These are phyloP conservation scores for Ptychoptera albimana DNA, from an alignment of 2,888 invertebrate genomes.

Conservation along the genomic window DNA sequence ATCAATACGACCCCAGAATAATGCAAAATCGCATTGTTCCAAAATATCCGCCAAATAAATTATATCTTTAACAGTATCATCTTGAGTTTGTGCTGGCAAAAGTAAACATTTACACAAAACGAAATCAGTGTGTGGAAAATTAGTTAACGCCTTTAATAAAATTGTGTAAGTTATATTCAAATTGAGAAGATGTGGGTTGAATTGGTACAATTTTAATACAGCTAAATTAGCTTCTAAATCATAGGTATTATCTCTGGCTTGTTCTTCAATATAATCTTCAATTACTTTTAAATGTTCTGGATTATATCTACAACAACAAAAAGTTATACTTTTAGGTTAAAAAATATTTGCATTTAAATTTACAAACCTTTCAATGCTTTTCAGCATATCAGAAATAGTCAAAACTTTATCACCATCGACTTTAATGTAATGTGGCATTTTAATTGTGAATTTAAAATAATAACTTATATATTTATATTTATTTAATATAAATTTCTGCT, in stretches of 20 bases:
- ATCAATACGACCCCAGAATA: slow-evolving; percentile 73
- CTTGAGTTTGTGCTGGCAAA: slow-evolving; percentile 63
- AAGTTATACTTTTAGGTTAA: background rate
- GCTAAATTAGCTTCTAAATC: slow-evolving; percentile 96
- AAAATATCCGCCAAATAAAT: slow-evolving; percentile 79
- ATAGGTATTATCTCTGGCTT: slow-evolving; percentile 84
- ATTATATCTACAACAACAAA: slow-evolving; percentile 60
- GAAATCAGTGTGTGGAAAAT: slow-evolving; percentile 95
- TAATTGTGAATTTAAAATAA: no score
- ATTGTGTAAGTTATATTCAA: slow-evolving; percentile 75
- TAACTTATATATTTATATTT: no score
- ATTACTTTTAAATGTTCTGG: slow-evolving; percentile 84
- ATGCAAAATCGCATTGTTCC: slow-evolving; percentile 84
- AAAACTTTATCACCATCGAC: slow-evolving; percentile 30
- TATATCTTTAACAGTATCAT: slow-evolving; percentile 75
- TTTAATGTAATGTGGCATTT: slow-evolving; percentile 28
- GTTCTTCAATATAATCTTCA: slow-evolving; percentile 85
- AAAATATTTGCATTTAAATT: background rate
- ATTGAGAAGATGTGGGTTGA: slow-evolving; percentile 79
- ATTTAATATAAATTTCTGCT: no score
- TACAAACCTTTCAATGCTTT: slow-evolving; percentile 77
- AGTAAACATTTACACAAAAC: slow-evolving; percentile 94
- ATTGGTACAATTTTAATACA: slow-evolving; percentile 91
- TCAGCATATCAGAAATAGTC: slow-evolving; percentile 71
- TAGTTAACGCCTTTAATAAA: slow-evolving; percentile 87